These are phyloP conservation scores for Astropecten irregularis DNA, from an alignment of 53 echinoderm and acorn worm species.

Conservation along the genomic window DNA sequence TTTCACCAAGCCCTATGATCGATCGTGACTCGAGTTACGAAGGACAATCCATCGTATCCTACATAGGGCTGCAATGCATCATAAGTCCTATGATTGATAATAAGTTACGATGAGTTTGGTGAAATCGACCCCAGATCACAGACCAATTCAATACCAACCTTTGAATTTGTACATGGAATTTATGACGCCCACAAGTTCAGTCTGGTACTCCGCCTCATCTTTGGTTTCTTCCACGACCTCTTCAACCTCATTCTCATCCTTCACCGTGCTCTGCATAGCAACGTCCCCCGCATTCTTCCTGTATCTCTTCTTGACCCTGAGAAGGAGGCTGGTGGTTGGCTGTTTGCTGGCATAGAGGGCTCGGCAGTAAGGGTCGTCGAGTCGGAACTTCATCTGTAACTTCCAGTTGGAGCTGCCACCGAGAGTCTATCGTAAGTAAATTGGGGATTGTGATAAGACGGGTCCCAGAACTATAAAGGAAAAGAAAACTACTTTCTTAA, in stretches of 20 bases:
- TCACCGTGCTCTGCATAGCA: conserved; percentile 1
- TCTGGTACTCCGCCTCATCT: conserved; percentile 38
- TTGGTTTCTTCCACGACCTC: background rate
- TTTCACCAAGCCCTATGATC: too few relatives aligned
- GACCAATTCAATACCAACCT: conserved; percentile 6
- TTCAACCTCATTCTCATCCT: conserved; percentile 6
- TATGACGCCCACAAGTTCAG: conserved; percentile 59
- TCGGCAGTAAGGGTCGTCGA: conserved; percentile 70
- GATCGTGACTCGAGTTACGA: too few relatives aligned
- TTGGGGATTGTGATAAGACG: too few relatives aligned
- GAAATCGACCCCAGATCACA: too few relatives aligned
- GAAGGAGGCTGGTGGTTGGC: conserved; percentile 68
- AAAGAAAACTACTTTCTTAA: too few relatives aligned
- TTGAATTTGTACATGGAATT: conserved; percentile 58
- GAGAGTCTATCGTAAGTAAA: too few relatives aligned
- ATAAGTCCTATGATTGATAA: too few relatives aligned
- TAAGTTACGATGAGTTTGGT: too few relatives aligned
- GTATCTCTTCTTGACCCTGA: conserved; percentile 65
- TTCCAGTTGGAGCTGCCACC: conserved; percentile 23
- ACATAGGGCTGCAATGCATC: too few relatives aligned
- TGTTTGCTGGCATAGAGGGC: conserved; percentile 59
- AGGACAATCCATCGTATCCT: too few relatives aligned
- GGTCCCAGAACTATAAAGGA: too few relatives aligned
- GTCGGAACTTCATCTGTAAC: conserved; percentile 68
- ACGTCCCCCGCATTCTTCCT: background rate